Evolutionary conservation across 1,140 invertebrate species (phyloP).

Genomic region (Papilio aristodemus): DNA sequence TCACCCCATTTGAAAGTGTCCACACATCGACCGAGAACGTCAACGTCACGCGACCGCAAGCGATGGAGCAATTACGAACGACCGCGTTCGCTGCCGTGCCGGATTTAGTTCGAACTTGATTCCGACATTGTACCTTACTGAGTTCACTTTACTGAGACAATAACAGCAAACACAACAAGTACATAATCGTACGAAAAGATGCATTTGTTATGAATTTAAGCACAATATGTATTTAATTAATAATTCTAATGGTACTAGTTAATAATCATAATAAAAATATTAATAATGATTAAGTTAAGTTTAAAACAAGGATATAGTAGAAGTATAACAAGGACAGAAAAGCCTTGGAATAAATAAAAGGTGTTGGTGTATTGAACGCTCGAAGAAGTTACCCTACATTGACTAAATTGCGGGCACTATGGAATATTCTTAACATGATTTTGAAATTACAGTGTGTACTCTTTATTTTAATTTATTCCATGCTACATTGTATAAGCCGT

Average conservation of each 20-base stretch:
- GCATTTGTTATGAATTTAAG: no score
- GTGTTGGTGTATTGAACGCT: no score
- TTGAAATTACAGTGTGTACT: neutral
- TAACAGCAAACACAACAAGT: neutral
- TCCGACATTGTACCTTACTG: neutral
- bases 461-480: neutral
- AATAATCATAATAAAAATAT: no score
- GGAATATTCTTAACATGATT: neutral
- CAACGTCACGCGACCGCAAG: constrained; percentile 14
- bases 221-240: no score
- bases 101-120: neutral
- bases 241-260: no score
- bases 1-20: constrained; percentile 9
- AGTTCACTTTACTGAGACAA: neutral
- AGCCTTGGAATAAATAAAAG: no score
- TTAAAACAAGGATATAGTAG: no score
- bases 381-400: no score
- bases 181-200: neutral
- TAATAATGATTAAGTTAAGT: no score
- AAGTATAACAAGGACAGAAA: no score
- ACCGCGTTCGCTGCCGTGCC: neutral
- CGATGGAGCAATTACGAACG: constrained; percentile 8
- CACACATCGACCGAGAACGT: neutral
- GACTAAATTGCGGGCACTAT: neutral
- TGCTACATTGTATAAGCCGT: neutral